Evolutionary conservation across 2,113 vertebrate species (phyloP), one percentile per base, ranked within the genome.

Genomic region (Desmodus rotundus): DNA sequence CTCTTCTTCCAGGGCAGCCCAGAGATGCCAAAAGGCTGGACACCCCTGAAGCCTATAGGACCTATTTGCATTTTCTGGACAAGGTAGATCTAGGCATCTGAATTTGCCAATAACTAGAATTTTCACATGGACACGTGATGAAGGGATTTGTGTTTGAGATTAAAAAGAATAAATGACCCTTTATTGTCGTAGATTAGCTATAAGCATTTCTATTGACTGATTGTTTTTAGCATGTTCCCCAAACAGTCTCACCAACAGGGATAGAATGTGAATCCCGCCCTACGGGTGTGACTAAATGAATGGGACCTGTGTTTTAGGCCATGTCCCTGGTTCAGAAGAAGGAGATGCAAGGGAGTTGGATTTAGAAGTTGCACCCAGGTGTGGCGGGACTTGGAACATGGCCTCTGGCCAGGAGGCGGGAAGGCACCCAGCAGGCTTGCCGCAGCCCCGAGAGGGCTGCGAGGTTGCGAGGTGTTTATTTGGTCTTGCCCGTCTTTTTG

Each of bases 1-100:
- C 56, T 58, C 56, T 56, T 56, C 54, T 24, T 24, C 56, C 56
- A 58, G 56, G 56, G 56, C 10, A 22, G 22, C 56, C 56, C 56
- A 58, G 56, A 58, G 56, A 24, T 24, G 22, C 22, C 56, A 10
- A 58, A 24, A 24, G 22, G 22, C 3, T 4, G 22, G 56, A 10
- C 56, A 58, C 20, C 56, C 56, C 56, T 24, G 56, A 58, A 58
- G 56, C 24, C 17, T 80, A 17, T 63, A 31, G 22, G 28, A 43
- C 31, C 74, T 78, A 52, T 77, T 84, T 84, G 45, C 16, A 93
- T 85, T 97, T 96, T 90, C 43, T 86, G 38, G 45, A 58, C 26
- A 76, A 94, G 68, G 43, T 45, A 89, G 92, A 92, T 85, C 47
- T 38, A 50, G 38, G 8, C 4, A 47, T 72, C 47, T 87, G 54